Evolutionary conservation across 2,888 invertebrate species (phyloP).

Genomic region (Petrophora chlorosata): DNA sequence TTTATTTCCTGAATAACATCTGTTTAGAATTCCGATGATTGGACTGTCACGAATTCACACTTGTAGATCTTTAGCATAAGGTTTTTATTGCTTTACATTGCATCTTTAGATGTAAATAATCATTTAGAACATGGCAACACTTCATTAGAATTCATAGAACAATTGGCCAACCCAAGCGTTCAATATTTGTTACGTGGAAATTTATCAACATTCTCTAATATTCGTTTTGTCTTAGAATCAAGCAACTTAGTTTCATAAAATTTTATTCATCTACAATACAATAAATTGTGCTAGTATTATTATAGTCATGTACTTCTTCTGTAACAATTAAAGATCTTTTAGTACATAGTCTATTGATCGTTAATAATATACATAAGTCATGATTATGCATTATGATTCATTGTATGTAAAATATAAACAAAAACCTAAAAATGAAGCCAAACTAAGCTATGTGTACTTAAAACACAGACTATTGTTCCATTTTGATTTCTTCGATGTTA

Average conservation of each 20-base stretch:
- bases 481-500: neutral
- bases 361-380: neutral
- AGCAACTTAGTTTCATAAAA: conserved; percentile 39
- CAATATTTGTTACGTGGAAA: conserved; percentile 6
- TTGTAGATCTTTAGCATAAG: neutral
- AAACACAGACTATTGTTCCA: neutral
- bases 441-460: neutral
- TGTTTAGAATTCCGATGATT: conserved; percentile 37
- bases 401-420: no score
- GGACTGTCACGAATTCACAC: conserved; percentile 13
- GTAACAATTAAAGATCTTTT: neutral
- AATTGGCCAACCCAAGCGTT: conserved; percentile 17
- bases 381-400: no score
- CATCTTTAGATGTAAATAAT: conserved; percentile 24
- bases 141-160: conserved; percentile 25
- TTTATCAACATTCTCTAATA: conserved; percentile 29
- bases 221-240: conserved; percentile 37
- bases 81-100: conserved; percentile 46
- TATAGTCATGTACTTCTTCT: conserved; percentile 47
- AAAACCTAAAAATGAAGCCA: neutral
- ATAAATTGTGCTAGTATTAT: conserved; percentile 48
- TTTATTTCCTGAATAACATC: conserved; percentile 36
- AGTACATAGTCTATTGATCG: neutral
- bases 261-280: conserved; percentile 31
- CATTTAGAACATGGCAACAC: conserved; percentile 33